Evolutionary conservation across 2,888 invertebrate genomes (phyloP).

Genomic region (Diarsia rubi): DNA sequence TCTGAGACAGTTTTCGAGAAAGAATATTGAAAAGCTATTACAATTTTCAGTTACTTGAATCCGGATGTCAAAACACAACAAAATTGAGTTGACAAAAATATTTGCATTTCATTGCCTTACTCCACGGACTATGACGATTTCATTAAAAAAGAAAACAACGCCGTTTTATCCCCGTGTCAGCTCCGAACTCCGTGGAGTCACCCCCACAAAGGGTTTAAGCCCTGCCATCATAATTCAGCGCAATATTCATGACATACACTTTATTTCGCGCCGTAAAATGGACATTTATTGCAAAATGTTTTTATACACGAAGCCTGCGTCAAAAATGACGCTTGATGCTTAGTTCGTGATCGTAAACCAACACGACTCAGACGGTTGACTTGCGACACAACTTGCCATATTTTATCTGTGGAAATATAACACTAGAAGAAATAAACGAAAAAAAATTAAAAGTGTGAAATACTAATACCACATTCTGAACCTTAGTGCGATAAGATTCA

Average conservation of each 20-base stretch:
- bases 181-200: conserved; percentile 26
- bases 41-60: no score
- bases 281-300: conserved; percentile 58
- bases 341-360: no score
- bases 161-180: conserved; percentile 27
- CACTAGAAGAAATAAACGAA: background rate
- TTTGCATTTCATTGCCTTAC: background rate
- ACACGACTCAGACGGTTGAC: background rate
- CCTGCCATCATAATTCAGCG: conserved; percentile 38
- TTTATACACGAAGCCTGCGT: conserved; percentile 34
- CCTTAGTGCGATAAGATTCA: background rate
- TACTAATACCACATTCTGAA: background rate
- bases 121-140: conserved; percentile 17
- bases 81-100: conserved; percentile 16
- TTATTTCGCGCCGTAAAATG: conserved; percentile 50
- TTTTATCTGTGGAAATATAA: background rate
- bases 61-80: background rate
- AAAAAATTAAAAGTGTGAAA: background rate
- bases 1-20: no score
- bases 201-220: conserved; percentile 43
- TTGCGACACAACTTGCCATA: background rate
- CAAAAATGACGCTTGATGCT: conserved; percentile 6
- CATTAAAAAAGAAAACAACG: conserved; percentile 28
- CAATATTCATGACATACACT: conserved; percentile 50
- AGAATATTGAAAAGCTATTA: no score